Evolutionary conservation across 2,888 invertebrate genomes (phyloP), one percentile per base, ranked within the genome.

Genomic region (Stenotaenia linearis): DNA sequence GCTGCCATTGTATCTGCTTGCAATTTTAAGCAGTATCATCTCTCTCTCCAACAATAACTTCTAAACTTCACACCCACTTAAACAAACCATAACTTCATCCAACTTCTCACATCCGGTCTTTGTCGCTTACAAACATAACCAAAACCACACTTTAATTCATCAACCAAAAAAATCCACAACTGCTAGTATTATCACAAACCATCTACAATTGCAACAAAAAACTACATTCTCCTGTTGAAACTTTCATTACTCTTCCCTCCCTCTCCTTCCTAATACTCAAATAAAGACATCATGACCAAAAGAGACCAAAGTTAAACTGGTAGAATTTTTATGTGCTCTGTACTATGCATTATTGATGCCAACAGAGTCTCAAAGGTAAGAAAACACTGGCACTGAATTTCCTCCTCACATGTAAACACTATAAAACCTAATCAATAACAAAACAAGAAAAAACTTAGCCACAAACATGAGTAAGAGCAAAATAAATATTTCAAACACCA

Each of bases 281-380:
- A 45, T 45, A 45, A 45, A 45, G 37, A 45, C 45, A 18, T 45
- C 45, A 18, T 45, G 45, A 18, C 18, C 5, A 18, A 45, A 45
- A 45, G 45, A 45, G 45, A 45, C 45, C 45, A 12, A n/a, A 45
- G 45, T 45, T 45, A 45, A 45, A 45, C 45, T 45, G 5, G 45
- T 61, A 61, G 61, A 61, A 61, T 61, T 61, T 61, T 61, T 61
- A 28, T 61, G 61, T 25, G 61, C 61, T 25, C 25, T 61, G 61
- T 61, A 12, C 25, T 9, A 25, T 61, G 61, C 61, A 61, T 61
- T 61, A 61, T 61, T 61, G 25, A 61, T 61, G 61, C 15, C 12
- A 10, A 28, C 7, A 15, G 25, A 25, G 61, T 61, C 61, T 61
- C 61, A 61, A 61, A 61, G 61, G 61, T 28, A 61, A 45, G 21